Base-by-base conservation (phyloP, 2,113 vertebrate genomes). In the Brachionichthys hirsutus region DNA sequence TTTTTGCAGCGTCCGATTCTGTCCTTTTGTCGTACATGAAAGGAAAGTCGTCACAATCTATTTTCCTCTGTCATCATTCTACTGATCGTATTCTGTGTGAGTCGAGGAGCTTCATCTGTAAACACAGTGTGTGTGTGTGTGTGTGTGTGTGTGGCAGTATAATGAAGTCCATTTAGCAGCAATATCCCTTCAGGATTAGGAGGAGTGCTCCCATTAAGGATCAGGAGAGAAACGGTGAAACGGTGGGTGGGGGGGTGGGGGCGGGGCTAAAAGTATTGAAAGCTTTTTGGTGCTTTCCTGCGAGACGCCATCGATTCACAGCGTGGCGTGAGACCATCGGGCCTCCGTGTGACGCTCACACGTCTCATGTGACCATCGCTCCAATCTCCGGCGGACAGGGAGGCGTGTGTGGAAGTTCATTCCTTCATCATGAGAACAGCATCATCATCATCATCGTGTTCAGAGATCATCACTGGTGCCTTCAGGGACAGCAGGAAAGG, bases 221-320 rank as follows among this genome's bases (percentile, higher is more conserved):
- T 34, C 3, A 34, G 0, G 10, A 43, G 19, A 47, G 30, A 43
- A 14, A 40, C 0, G 0, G 45, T 53, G 17, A 51, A 58, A 70
- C 70, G 53, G 60, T 67, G 38, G 36, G 42, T 54, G 75, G 65
- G 43, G 43, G 19, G 42, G 56, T 40, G 50, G 19, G 43, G 53
- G 16, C 36, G 19, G 38, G 51, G 67, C 40, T 8, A 6, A 51
- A 60, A 47, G 16, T 22, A 46, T 59, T 60, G 22, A 68, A 85
- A 80, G 67, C 61, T 51, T 75, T 78, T 67, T 56, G 36, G 22
- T 55, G 8, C n/a, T 52, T 77, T 73, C 77, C 47, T 62, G 16
- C 12, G 67, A 73, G 73, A 57, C 41, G 1, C 38, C 18, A 30
- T 53, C 38, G 41, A 50, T 53, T 60, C 53, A 64, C 30, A 6